Base-by-base conservation (phyloP, 2,113 vertebrate species). In the Rhinopomastus cyanomelas region DNA sequence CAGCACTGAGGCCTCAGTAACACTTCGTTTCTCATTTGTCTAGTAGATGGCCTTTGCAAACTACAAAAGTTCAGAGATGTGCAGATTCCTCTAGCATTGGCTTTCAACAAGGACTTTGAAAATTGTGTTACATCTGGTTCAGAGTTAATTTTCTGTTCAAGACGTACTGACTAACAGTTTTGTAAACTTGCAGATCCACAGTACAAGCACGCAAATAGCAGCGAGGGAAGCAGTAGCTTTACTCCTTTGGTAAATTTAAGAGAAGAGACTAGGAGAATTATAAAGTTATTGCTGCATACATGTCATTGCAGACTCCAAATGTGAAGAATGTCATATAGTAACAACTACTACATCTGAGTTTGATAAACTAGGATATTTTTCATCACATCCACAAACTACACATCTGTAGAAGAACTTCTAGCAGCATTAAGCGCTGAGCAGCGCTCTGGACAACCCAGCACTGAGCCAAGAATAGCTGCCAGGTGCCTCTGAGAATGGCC, bases 81-180 rank as follows among this genome's bases (percentile, higher is more conserved):
- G 37, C 42, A 49, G 60, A 86, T 62, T 44, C 34, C 34, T 71
- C 14, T 23, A 42, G 18, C 3, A 60, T 0, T 48, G 7, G 60
- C 5, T 26, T 37, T 9, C 57, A 81, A 67, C 1, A 1, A 49
- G 19, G 30, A 48, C 32, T 73, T 27, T 46, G 46, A 81, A 88
- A 67, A 75, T 9, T 0, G 0, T 6, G 14, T 37, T 48, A 34
- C 16, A 59, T 59, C 7, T 46, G 19, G 16, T 53, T 67, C 8
- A 11, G 20, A 9, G 75, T 52, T 26, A 9, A 65, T 16, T 27
- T 61, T 61, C 81, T 56, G 10, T 52, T 72, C 29, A 36, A 22
- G 42, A 71, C n/a, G 51, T 34, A 46, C 10, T 11, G 14, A 32
- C 0, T 0, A 19, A 32, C 0, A 1, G 22, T 36, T 72, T 88